A percentile compares a stretch with the other conserved stretches of the same genome.
phyloP scores from a whole-genome alignment of 2,113 vertebrate species.

The Ailuropoda melanoleuca region DNA sequence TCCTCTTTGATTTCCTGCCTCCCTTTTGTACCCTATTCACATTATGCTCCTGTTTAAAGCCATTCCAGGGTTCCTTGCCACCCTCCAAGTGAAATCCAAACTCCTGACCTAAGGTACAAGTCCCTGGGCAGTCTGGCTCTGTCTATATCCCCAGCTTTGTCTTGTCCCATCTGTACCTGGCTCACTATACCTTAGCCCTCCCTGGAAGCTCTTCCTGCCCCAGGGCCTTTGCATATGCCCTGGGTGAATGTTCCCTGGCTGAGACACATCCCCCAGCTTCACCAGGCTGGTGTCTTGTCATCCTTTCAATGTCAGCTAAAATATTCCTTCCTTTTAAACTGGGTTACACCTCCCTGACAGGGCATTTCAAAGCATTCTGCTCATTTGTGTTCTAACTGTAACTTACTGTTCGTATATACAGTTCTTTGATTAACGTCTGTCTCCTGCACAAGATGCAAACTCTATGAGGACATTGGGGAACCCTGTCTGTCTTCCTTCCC shows the following conservation, averaged over 20 bases:
- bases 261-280: background rate
- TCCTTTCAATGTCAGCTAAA: background rate
- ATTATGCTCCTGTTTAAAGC: background rate
- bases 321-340: background rate
- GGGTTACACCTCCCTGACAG: background rate
- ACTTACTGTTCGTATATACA: background rate
- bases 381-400: background rate
- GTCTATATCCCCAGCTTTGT: background rate
- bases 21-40: background rate
- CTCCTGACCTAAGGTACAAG: background rate
- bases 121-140: background rate
- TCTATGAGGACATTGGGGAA: background rate
- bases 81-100: background rate
- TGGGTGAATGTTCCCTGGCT: background rate
- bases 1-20: background rate
- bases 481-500: background rate
- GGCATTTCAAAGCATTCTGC: background rate
- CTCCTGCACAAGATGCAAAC: background rate
- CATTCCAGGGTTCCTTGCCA: background rate
- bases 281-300: background rate
- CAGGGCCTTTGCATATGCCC: background rate
- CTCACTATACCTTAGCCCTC: background rate
- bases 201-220: background rate
- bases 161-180: background rate
- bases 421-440: background rate